Percentiles rank a stretch among this genome's conserved stretches.
Evolutionary conservation across 2,797 vertebrate genomes (phyloP).

Genomic region (Esox lucius): DNA sequence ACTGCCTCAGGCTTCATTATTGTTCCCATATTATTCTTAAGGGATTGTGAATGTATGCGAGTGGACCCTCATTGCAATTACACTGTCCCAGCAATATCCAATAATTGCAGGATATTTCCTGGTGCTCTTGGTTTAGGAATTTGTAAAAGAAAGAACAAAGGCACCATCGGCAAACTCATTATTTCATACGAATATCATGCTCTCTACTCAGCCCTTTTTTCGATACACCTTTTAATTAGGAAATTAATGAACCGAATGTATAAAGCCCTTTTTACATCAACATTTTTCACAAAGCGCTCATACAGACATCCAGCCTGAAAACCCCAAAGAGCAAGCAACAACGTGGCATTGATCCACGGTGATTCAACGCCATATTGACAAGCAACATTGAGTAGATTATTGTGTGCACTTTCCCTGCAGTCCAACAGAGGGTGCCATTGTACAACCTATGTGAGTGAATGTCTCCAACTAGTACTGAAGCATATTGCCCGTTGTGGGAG

Average conservation of each 20-base stretch:
- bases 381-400: background rate
- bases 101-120: background rate
- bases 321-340: too few relatives aligned
- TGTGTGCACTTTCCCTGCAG: background rate
- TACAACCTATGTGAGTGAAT: background rate
- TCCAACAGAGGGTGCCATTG: slow-evolving; percentile 7
- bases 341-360: too few relatives aligned
- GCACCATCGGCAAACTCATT: background rate
- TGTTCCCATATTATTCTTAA: background rate
- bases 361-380: background rate
- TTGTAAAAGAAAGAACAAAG: background rate
- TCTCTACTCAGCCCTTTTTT: too few relatives aligned
- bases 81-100: background rate
- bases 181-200: background rate
- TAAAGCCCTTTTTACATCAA: background rate
- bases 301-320: too few relatives aligned
- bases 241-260: too few relatives aligned
- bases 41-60: background rate
- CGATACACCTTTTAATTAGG: too few relatives aligned
- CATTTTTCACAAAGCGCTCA: too few relatives aligned
- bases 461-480: background rate
- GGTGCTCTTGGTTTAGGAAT: background rate
- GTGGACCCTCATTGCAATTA: background rate
- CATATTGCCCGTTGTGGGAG: background rate
- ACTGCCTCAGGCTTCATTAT: background rate